phyloP scores from a whole-genome alignment of 2,888 invertebrate species.

The Odiellus spinosus region DNA sequence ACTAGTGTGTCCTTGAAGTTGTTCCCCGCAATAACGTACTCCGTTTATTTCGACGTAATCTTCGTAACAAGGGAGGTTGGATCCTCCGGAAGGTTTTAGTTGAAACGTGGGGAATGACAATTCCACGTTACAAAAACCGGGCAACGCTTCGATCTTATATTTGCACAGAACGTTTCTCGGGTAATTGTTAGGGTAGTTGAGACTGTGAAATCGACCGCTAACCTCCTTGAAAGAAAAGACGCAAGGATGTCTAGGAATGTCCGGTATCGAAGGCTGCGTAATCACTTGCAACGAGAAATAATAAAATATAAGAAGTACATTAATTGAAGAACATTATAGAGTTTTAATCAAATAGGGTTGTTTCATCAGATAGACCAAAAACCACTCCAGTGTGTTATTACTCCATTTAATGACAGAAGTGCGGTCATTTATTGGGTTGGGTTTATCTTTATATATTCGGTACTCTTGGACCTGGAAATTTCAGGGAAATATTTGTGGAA shows the following conservation, averaged over 20 bases:
- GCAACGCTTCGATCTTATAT: constrained; percentile 18
- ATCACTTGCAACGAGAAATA: too few relatives aligned
- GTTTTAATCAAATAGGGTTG: too few relatives aligned
- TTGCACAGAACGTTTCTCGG: constrained; percentile 19
- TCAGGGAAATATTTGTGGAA: too few relatives aligned
- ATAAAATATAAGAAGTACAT: too few relatives aligned
- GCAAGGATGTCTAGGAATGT: constrained; percentile 7
- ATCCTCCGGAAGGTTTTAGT: constrained; percentile 11
- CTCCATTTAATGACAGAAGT: too few relatives aligned
- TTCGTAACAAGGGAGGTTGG: constrained; percentile 13
- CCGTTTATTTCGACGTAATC: constrained; percentile 22
- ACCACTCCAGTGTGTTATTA: too few relatives aligned
- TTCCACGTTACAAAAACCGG: constrained; percentile 20
- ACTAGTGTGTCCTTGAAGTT: constrained; percentile 22
- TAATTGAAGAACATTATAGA: too few relatives aligned
- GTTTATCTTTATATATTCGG: too few relatives aligned
- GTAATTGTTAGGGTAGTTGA: constrained; percentile 20
- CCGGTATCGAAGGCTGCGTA: background rate
- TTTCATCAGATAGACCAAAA: too few relatives aligned
- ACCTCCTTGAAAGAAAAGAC: constrained; percentile 19
- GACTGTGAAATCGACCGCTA: constrained; percentile 19
- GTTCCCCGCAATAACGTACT: constrained; percentile 22
- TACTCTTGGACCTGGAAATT: too few relatives aligned
- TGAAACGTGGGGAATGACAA: constrained; percentile 21
- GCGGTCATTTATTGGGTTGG: too few relatives aligned